Evolutionary conservation across 2,888 invertebrate species (phyloP).

Genomic region (Athrips mouffetella): DNA sequence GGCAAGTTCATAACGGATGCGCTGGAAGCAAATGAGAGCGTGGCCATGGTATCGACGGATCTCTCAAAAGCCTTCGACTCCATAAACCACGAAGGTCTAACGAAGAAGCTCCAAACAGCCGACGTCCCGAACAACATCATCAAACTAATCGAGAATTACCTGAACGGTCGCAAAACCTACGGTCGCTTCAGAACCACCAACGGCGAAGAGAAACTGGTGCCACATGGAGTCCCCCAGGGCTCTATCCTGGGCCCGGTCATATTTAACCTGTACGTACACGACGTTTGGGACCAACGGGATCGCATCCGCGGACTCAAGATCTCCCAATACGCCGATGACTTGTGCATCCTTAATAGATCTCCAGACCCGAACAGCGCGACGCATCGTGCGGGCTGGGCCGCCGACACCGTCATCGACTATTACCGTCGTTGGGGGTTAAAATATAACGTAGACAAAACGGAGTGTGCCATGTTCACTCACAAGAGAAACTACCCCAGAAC

Average conservation of each 20-base stretch:
- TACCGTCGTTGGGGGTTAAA: conserved; percentile 5
- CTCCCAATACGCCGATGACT: conserved; percentile 10
- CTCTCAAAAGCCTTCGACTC: conserved; percentile 17
- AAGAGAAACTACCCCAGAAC: neutral
- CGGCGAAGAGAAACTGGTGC: neutral
- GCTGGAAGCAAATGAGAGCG: conserved; percentile 2
- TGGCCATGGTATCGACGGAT: conserved; percentile 16
- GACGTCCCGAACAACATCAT: neutral
- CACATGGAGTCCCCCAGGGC: conserved; percentile 1
- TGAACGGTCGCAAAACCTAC: too few species aligned
- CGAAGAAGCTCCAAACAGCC: neutral
- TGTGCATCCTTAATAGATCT: conserved; percentile 7
- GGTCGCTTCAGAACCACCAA: neutral
- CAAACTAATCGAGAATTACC: neutral
- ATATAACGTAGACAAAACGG: conserved; percentile 15
- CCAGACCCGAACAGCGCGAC: neutral
- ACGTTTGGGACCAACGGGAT: neutral
- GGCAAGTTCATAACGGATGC: conserved; percentile 1
- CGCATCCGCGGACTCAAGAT: neutral
- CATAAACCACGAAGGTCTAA: conserved; percentile 11
- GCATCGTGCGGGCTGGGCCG: neutral
- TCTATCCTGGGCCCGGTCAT: conserved; percentile 1
- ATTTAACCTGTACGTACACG: conserved; percentile 1
- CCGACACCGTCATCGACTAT: conserved; percentile 5
- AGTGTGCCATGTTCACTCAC: conserved; percentile 3